Conservation (phyloP, 2,797 vertebrate species). For the Arnoldichthys spilopterus region DNA sequence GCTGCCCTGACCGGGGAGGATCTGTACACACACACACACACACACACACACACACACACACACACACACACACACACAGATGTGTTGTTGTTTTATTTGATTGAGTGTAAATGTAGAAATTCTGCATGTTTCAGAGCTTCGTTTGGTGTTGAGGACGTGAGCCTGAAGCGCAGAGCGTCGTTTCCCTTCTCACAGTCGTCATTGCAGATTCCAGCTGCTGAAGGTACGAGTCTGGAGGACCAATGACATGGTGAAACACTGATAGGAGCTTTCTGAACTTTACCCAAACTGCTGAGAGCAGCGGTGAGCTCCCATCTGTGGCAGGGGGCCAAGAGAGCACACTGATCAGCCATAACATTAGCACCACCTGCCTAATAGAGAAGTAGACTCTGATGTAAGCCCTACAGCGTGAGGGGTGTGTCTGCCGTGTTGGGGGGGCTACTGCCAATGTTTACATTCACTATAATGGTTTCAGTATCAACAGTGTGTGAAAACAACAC, state of each 20-base stretch:
- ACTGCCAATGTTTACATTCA: too few relatives aligned
- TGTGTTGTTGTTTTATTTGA: not conserved
- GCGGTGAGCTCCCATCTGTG: not conserved
- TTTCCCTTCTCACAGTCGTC: slow-evolving; percentile 90
- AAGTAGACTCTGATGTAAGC: too few relatives aligned
- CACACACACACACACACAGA: not conserved
- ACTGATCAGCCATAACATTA: too few relatives aligned
- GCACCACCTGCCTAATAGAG: too few relatives aligned
- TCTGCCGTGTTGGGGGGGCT: too few relatives aligned
- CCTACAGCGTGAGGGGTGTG: too few relatives aligned
- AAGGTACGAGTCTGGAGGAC: slow-evolving; percentile 75
- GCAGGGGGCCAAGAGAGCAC: too few relatives aligned
- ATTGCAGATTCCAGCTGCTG: slow-evolving; percentile 81
- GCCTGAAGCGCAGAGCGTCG: slow-evolving; percentile 90
- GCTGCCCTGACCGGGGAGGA: slow-evolving; percentile 86
- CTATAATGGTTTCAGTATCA: too few relatives aligned
- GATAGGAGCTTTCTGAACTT: not conserved
- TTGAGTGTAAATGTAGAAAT: not conserved
- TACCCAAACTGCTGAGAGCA: not conserved
- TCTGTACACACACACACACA: not conserved
- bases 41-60: not conserved
- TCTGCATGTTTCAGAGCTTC: slow-evolving; percentile 76
- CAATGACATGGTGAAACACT: not conserved
- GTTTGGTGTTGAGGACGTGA: slow-evolving; percentile 85
- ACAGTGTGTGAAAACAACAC: too few relatives aligned